Base-by-base conservation (phyloP, 2,113 vertebrate species). In the Guaruba guarouba region DNA sequence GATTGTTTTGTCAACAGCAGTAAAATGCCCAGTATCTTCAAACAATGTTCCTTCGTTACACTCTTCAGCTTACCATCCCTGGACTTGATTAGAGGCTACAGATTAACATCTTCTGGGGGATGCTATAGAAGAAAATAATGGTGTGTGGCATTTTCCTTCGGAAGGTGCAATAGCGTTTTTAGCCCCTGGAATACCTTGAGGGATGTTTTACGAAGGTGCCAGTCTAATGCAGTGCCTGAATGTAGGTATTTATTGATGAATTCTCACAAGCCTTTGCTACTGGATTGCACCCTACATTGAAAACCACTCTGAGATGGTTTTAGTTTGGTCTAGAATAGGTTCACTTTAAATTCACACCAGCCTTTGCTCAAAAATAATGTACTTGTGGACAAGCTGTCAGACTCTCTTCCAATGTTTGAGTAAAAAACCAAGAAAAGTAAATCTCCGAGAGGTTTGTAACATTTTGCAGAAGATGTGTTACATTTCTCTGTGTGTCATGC, bases 31-130 rank as follows among this genome's bases (percentile, higher is more conserved):
- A 37, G 46, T 83, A 25, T 54, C 80, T 77, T 61, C 82, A 77
- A 46, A 33, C n/a, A 57, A 3, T 0, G 2, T 57, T 79, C n/a
- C 41, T 68, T 48, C 6, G 0, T 67, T 59, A 4, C 2, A 9
- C 24, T 82, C 20, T 57, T 55, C 7, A 62, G 35, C 14, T 76
- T 54, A 7, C 1, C 0, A 4, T 81, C 7, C 1, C 35, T 15
- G 13, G 39, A 17, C 22, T 41, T 80, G 22, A 52, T 55, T 75
- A 13, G 31, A 11, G 48, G 5, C 43, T 43, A 22, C 55, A 39
- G 33, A 25, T 68, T 64, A 24, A 2, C 52, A 23, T 79, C 49
- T 48, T 82, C 76, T 33, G 2, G 59, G 69, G 52, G 19, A 2
- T 82, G 7, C 59, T 64, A 55, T 11, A 69, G 59, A 61, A 88